Evolutionary conservation across 2,797 vertebrate genomes (phyloP).

Genomic region (Galaxias olidus): DNA sequence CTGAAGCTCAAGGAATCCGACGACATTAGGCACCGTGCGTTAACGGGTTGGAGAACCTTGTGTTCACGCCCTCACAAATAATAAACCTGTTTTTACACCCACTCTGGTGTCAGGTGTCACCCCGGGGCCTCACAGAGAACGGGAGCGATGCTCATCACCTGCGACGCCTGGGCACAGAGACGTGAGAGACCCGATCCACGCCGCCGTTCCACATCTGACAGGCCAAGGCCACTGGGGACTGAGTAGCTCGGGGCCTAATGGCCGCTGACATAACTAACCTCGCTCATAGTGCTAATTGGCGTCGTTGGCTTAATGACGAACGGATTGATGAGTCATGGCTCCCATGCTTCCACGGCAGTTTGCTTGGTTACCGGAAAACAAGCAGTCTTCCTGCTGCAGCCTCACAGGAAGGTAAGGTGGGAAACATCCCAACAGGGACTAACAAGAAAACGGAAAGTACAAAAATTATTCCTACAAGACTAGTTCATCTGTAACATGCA

Average conservation of each 20-base stretch:
- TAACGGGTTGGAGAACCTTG: neutral
- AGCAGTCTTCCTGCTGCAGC: too few species aligned
- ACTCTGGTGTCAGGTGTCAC: slow-evolving; percentile 28
- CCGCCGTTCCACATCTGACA: slow-evolving; percentile 48
- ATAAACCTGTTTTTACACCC: too few species aligned
- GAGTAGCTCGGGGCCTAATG: slow-evolving; percentile 25
- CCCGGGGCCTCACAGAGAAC: slow-evolving; percentile 27
- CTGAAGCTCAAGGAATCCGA: neutral
- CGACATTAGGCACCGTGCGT: neutral
- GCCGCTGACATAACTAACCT: slow-evolving; percentile 19
- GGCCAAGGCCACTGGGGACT: slow-evolving; percentile 25
- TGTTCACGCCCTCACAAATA: slow-evolving; percentile 19
- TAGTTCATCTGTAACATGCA: too few species aligned
- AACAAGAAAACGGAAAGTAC: too few species aligned
- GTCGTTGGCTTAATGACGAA: too few species aligned
- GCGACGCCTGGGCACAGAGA: slow-evolving; percentile 17
- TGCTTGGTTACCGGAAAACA: too few species aligned
- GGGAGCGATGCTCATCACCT: slow-evolving; percentile 16
- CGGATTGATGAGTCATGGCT: too few species aligned
- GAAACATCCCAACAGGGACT: too few species aligned
- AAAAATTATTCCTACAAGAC: too few species aligned
- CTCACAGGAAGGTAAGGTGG: too few species aligned
- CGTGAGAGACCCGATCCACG: slow-evolving; percentile 48
- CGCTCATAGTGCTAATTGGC: neutral
- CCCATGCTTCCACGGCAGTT: too few species aligned